Evolutionary conservation across 2,113 vertebrate species (phyloP), one percentile per base, ranked within the genome.

Genomic region (Pomatorhinus ruficollis): DNA sequence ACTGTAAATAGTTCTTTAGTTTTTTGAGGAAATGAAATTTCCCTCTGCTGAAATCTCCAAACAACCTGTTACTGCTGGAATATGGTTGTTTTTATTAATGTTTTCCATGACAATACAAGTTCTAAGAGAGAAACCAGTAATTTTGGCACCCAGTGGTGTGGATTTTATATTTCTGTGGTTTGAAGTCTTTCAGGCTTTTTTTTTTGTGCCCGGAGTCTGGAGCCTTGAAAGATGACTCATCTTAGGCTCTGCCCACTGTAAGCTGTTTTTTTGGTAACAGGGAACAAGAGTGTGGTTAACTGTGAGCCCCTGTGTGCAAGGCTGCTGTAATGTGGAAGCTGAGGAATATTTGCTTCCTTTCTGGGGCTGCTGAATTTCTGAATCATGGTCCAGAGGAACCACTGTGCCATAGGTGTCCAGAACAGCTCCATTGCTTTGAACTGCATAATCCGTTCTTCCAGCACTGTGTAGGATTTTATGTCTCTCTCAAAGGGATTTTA

Each of bases 261-360:
- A 92, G 42, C 86, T 72, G 45, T 61, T 95, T 69, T 83, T 80
- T 22, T 90, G 76, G 28, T 86, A 88, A 92, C 66, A 24, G 78
- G 68, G 86, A 92, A 83, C 68, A 83, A 65, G 76, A 77, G 19
- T 17, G 3, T 57, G 76, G 80, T 90, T 96, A 54, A 71, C 71
- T 3, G 0, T 74, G 63, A 81, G 75, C 35, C 16, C 50, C 52
- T 74, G 68, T 31, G 11, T 47, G 21, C 79, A 28, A 2, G 40
- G 79, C 63, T 90, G 71, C 60, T 90, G 74, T 89, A 33, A 89
- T 71, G 80, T 90, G 93, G 93, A 95, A 95, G 89, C 86, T 81
- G 86, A 81, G 44, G 47, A 35, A 22, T 49, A 10, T 39, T 70
- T 93, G 50, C 89, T 96, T 95, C 95, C 90, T 92, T 95, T 92